A percentile compares a stretch with the other conserved stretches of the same genome.
phyloP scores from a whole-genome alignment of 2,888 invertebrate species.

The Torymus tubicola region DNA sequence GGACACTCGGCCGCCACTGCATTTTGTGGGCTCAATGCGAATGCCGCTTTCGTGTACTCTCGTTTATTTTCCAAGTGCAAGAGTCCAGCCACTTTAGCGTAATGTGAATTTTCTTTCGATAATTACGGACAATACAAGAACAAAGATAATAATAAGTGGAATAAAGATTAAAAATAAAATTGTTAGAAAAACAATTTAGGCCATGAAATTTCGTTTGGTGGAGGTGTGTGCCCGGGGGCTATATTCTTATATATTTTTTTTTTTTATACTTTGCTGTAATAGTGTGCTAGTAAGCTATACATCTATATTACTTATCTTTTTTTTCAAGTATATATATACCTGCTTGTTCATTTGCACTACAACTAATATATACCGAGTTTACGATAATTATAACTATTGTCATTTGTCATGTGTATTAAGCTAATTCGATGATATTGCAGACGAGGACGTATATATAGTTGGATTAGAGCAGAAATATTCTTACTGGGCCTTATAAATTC shows the following conservation, averaged over 20 bases:
- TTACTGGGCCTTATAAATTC: background rate
- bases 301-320: conserved; percentile 58
- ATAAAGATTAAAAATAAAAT: conserved; percentile 56
- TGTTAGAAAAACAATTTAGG: conserved; percentile 76
- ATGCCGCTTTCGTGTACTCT: conserved; percentile 27
- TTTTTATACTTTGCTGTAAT: conserved; percentile 64
- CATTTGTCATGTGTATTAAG: conserved; percentile 1
- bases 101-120: conserved; percentile 61
- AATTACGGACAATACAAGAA: conserved; percentile 21
- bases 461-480: background rate
- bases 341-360: conserved; percentile 58
- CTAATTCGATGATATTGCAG: background rate
- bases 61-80: conserved; percentile 72
- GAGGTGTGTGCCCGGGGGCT: conserved; percentile 65
- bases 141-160: background rate
- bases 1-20: conserved; percentile 21
- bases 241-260: conserved; percentile 50
- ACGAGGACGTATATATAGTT: background rate
- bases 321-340: conserved; percentile 31
- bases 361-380: conserved; percentile 44
- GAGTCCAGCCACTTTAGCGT: conserved; percentile 63
- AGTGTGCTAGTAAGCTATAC: conserved; percentile 62
- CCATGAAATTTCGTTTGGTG: conserved; percentile 63
- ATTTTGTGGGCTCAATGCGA: conserved; percentile 26
- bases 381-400: conserved; percentile 38